Base-by-base conservation (phyloP, 1,140 invertebrate genomes). In the Drosophila miranda region DNA sequence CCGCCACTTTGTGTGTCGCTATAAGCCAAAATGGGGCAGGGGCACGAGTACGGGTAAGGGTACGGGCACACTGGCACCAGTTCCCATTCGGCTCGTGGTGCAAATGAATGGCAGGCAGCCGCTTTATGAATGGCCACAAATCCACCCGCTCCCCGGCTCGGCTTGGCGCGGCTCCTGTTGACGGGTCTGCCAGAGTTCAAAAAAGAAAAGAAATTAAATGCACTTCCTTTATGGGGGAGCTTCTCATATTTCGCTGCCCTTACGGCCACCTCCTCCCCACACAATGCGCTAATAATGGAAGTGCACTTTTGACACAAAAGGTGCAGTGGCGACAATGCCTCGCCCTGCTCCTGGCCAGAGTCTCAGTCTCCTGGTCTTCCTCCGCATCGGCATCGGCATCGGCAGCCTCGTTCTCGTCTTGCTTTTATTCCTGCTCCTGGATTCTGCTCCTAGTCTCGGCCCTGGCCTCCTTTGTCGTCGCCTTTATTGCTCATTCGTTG, bases 241-340 rank as follows among this genome's bases (percentile, higher is more conserved):
- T 68, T 51, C 79, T 78, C 72, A 80, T 75, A 80, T 80, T 79
- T 78, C 69, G 53, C 56, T 34, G 19, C 67, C 28, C 28, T 6
- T 9, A 6, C 6, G 7, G 16, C 0, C n/a, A 16, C 26, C 9
- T 26, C 14, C 21, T 14, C 14, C 14, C 6, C 63, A 59, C 57
- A 81, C 79, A 80, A 80, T 80, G 77, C 74, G 82, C 82, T 86
- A 87, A 86, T 86, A 86, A 86, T 87, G 78, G 62, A 87, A 86
- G 81, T 86, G 82, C 82, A 86, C 82, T 86, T 87, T 84, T 86
- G 77, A 86, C 78, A 87, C 78, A 87, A 86, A 86, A 86, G 82
- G 81, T 87, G 81, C 80, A 87, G 81, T 56, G 72, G 76, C 72
- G 75, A 79, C 79, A 83, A 76, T 79, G 62, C 58, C 34, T 28